A percentile compares a stretch with the other conserved stretches of the same genome.
Conservation (phyloP, 2,113 vertebrate genomes). For the Callithrix jacchus region DNA sequence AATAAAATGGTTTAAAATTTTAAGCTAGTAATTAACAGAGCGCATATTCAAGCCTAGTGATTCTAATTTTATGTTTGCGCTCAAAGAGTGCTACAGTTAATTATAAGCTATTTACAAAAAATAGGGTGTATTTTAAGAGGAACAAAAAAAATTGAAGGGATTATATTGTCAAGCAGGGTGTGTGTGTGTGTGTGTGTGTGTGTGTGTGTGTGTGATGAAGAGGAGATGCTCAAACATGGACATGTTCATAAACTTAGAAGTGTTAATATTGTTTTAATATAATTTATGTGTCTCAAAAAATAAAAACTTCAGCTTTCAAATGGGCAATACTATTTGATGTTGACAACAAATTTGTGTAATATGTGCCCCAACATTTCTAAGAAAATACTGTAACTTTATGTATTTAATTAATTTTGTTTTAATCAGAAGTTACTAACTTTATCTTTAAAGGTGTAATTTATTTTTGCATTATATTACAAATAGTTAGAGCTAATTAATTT, state of each 20-base stretch:
- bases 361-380: background rate
- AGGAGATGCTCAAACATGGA: background rate
- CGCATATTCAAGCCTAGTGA: background rate
- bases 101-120: background rate
- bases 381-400: background rate
- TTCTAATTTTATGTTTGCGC: background rate
- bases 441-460: background rate
- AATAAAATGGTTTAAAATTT: background rate
- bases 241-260: background rate
- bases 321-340: background rate
- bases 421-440: background rate
- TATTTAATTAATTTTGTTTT: background rate
- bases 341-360: background rate
- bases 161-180: background rate
- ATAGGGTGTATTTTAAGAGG: background rate
- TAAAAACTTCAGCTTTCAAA: background rate
- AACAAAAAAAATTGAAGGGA: background rate
- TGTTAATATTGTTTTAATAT: background rate
- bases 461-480: background rate
- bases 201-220: background rate
- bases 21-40: background rate
- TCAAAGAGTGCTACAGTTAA: background rate
- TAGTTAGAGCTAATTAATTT: background rate
- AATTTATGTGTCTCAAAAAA: background rate
- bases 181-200: background rate